Evolutionary conservation across 2,113 vertebrate genomes (phyloP).

Genomic region (Menura novaehollandiae): DNA sequence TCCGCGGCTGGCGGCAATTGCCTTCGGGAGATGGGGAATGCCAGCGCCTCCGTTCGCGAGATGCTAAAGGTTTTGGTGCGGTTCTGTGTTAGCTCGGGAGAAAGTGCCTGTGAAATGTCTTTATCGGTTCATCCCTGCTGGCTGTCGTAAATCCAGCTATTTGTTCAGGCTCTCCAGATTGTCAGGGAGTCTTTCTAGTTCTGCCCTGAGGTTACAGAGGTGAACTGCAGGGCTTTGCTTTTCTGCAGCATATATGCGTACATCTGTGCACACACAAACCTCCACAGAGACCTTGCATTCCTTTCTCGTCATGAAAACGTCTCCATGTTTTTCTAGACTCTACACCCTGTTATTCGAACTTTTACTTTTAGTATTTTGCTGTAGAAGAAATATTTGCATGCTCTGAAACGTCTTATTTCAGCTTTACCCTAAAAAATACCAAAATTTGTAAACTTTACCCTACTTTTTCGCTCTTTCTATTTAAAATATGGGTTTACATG

Average conservation of each 20-base stretch:
- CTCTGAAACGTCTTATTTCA: neutral
- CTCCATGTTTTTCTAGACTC: accelerated
- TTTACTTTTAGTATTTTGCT: neutral
- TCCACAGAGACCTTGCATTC: neutral
- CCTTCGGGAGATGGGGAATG: no score
- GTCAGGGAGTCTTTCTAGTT: neutral
- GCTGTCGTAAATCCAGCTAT: neutral
- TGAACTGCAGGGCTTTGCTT: neutral
- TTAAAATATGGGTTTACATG: neutral
- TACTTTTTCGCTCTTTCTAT: neutral
- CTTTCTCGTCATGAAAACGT: neutral
- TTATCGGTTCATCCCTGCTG: neutral
- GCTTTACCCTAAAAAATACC: neutral
- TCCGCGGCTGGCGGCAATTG: accelerated
- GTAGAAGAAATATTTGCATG: accelerated
- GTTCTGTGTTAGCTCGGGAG: neutral
- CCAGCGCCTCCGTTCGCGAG: accelerated
- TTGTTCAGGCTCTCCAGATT: neutral
- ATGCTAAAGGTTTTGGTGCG: accelerated
- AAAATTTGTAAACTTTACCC: neutral
- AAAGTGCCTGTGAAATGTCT: neutral
- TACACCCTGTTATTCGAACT: neutral
- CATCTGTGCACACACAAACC: no score
- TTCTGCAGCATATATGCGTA: neutral
- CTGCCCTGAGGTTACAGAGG: neutral